Evolutionary conservation across 2,797 vertebrate species (phyloP), one percentile per base, ranked within the genome.

Genomic region (Smutsia gigantea): DNA sequence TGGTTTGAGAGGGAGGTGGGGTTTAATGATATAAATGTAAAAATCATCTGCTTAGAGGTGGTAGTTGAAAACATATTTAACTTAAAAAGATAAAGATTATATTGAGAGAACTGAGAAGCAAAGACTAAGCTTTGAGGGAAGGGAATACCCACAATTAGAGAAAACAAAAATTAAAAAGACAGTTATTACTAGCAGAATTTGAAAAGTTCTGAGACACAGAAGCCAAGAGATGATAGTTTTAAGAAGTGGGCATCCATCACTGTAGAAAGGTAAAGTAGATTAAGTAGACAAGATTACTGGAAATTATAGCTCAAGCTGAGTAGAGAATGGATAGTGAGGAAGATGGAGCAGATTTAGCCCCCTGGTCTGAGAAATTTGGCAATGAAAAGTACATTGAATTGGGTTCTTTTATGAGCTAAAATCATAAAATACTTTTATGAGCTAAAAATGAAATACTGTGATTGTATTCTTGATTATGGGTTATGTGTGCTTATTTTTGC

Each of bases 401-500:
- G 31, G n/a, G 2, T 93, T 78, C 21, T 72, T 91, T 96, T 75
- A 53, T 90, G 46, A 86, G 61, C 75, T 87, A 57, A 84, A 90
- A 51, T 69, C 10, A 37, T 71, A n/a, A n/a, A n/a, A n/a, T n/a
- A n/a, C n/a, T n/a, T n/a, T n/a, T n/a, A n/a, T n/a, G n/a, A n/a
- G n/a, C n/a, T n/a, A n/a, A n/a, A n/a, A n/a, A 34, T 29, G 84
- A 95, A 86, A 69, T 68, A 31, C 23, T 96, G 61, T 17, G 7
- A n/a, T 78, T 95, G 6, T 90, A 61, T 64, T 85, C 63, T 92
- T 94, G n/a, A 12, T 96, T 95, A 59, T 37, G 46, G 85, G 55
- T 79, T 96, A n/a, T 74, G 2, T 94, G 25, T 97, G 37, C 72
- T 87, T n/a, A 95, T 86, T 94, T 96, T 92, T 96, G 4, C 14